Evolutionary conservation across 2,113 vertebrate genomes (phyloP).

Genomic region (Cathartes aura): DNA sequence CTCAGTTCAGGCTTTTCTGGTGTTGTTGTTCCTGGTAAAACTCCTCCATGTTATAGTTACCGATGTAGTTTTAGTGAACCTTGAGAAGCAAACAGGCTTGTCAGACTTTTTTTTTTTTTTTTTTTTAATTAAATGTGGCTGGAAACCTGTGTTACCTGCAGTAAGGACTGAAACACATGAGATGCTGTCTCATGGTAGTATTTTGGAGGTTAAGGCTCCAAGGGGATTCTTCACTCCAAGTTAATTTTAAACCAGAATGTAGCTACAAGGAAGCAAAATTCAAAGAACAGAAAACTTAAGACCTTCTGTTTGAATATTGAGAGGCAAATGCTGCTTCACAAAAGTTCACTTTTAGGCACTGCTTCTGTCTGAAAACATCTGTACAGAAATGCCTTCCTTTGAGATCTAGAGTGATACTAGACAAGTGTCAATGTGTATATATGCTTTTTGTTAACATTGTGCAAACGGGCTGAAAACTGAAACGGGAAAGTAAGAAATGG

Average conservation of each 20-base stretch:
- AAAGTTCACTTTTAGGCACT: not conserved
- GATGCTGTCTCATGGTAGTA: not conserved
- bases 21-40: not conserved
- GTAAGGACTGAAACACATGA: not conserved
- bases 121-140: not conserved
- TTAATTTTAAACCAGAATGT: not conserved
- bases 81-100: not conserved
- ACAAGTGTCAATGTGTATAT: accelerated
- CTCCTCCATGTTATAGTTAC: not conserved
- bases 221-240: not conserved
- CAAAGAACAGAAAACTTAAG: not conserved
- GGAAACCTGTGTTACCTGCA: not conserved
- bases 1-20: not conserved
- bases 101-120: not conserved
- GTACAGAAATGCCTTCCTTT: not conserved
- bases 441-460: not conserved
- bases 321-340: not conserved
- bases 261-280: not conserved
- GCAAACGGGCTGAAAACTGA: not conserved
- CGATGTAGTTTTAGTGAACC: not conserved
- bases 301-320: not conserved
- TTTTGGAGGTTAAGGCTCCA: not conserved
- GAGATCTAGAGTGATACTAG: not conserved
- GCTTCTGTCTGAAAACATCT: not conserved
- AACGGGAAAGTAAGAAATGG: not conserved